phyloP scores from a whole-genome alignment of 2,113 vertebrate genomes.

The Tetraodon nigroviridis region DNA sequence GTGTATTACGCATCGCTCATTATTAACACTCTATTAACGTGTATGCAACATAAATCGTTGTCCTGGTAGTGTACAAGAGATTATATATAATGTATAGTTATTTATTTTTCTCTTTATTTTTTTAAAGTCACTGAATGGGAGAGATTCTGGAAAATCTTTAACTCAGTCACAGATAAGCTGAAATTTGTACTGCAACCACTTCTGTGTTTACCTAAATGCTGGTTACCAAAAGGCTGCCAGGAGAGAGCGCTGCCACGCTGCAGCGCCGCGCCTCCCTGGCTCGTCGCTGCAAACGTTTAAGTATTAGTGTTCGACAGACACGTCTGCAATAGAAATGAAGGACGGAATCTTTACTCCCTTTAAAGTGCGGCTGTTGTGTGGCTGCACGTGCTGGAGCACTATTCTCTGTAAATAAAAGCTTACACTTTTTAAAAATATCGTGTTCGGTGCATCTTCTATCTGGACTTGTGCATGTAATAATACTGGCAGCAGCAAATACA shows the following conservation, averaged over 20 bases:
- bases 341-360: conserved; percentile 64
- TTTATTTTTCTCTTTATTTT: conserved; percentile 72
- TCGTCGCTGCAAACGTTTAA: conserved; percentile 46
- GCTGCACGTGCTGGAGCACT: conserved; percentile 72
- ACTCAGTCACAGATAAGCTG: conserved; percentile 70
- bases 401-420: conserved; percentile 81
- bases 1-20: conserved; percentile 64
- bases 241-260: conserved; percentile 57
- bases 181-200: conserved; percentile 60
- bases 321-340: conserved; percentile 71
- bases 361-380: conserved; percentile 46
- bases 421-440: conserved; percentile 48
- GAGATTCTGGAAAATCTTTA: conserved; percentile 70
- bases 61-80: conserved; percentile 65
- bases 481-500: conserved; percentile 24
- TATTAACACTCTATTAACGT: conserved; percentile 77
- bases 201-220: conserved; percentile 60
- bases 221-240: conserved; percentile 63
- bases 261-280: conserved; percentile 56
- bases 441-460: not conserved
- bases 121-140: conserved; percentile 68
- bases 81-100: conserved; percentile 75
- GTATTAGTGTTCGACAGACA: conserved; percentile 68
- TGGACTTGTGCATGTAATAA: not conserved
- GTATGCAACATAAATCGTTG: conserved; percentile 70